phyloP scores from a whole-genome alignment of 1,140 invertebrate genomes.

The Limonius californicus region DNA sequence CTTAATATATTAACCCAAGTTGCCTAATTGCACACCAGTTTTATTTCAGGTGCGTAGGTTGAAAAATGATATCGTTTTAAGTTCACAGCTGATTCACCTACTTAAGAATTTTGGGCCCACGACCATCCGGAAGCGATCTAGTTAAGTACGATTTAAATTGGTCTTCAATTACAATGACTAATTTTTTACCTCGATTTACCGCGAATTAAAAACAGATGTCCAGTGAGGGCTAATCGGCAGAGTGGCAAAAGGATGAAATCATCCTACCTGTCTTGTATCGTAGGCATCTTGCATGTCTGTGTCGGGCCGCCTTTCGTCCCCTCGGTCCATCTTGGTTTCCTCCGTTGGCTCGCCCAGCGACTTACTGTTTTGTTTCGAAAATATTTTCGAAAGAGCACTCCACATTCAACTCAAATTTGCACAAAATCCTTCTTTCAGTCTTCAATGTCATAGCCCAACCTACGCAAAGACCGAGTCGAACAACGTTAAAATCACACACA shows the following conservation, averaged over 20 bases:
- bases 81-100: no score
- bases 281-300: slow-evolving; percentile 28
- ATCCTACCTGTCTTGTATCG: slow-evolving; percentile 32
- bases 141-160: no score
- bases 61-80: no score
- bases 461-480: slow-evolving; percentile 20
- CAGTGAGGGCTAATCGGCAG: neutral
- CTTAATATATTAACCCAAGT: no score
- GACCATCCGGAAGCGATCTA: neutral
- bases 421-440: slow-evolving; percentile 21
- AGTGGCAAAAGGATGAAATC: slow-evolving; percentile 10
- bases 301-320: slow-evolving; percentile 18
- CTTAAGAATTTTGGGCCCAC: no score
- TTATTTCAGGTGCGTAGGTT: no score
- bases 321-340: slow-evolving; percentile 12
- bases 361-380: slow-evolving; percentile 27
- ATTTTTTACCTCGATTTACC: neutral
- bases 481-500: neutral
- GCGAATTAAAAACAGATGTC: slow-evolving; percentile 14
- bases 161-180: neutral
- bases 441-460: slow-evolving; percentile 38
- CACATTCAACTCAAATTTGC: slow-evolving; percentile 33
- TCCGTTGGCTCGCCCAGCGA: slow-evolving; percentile 12
- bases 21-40: no score
- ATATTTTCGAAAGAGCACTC: slow-evolving; percentile 33